These are phyloP conservation scores for Scarus forsteni DNA, from an alignment of 2,797 vertebrate species.

Conservation along the genomic window DNA sequence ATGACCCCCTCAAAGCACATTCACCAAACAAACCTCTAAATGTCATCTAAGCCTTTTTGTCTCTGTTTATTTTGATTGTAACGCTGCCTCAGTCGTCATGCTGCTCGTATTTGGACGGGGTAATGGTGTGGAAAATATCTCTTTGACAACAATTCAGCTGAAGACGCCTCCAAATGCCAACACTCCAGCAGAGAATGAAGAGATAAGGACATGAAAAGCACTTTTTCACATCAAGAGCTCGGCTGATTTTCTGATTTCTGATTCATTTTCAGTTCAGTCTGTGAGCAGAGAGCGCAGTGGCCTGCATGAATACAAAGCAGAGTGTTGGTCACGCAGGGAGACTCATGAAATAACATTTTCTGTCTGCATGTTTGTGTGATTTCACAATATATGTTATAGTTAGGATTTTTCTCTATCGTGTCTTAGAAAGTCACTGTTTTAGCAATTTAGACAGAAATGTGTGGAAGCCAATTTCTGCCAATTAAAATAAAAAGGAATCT, in stretches of 20 bases:
- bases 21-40: too few species aligned
- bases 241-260: conserved; percentile 27
- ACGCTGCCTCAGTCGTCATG: conserved; percentile 4
- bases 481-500: too few species aligned
- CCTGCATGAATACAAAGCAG: conserved; percentile 14
- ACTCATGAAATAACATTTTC: background rate
- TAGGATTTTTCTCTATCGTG: accelerated
- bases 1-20: too few species aligned
- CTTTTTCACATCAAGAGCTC: background rate
- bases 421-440: background rate
- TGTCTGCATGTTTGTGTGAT: background rate
- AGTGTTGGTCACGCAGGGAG: background rate
- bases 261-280: conserved; percentile 10
- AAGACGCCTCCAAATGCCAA: conserved; percentile 73
- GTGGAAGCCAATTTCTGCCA: too few species aligned
- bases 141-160: conserved; percentile 57
- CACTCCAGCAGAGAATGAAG: conserved; percentile 18
- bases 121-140: conserved; percentile 70
- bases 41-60: too few species aligned
- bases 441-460: background rate
- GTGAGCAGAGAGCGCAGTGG: background rate
- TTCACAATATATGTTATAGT: too few species aligned
- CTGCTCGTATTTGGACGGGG: conserved; percentile 51
- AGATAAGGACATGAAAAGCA: conserved; percentile 63
- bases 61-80: background rate